Conservation (phyloP, 2,113 vertebrate genomes). For the Haemorhous mexicanus region DNA sequence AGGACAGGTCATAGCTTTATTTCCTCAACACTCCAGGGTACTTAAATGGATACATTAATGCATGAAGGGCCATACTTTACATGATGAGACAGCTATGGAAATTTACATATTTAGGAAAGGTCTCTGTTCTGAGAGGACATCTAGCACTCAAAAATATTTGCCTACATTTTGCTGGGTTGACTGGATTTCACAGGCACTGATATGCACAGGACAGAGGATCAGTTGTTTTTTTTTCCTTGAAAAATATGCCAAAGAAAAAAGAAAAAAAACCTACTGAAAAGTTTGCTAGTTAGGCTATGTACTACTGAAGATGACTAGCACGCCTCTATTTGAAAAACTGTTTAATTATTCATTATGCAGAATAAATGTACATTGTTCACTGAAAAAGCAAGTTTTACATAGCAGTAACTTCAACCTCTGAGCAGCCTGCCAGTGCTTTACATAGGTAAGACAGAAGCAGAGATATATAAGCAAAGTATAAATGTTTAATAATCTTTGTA, state of each 20-base stretch:
- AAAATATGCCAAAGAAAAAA: accelerated
- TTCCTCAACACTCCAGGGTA: not conserved
- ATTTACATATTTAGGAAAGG: not conserved
- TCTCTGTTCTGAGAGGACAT: not conserved
- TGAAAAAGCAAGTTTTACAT: not conserved
- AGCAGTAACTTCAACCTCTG: not conserved
- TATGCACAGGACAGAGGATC: not conserved
- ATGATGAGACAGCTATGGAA: not conserved
- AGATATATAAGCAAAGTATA: not conserved
- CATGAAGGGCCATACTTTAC: not conserved
- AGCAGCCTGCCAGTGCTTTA: not conserved
- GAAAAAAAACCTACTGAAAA: not conserved
- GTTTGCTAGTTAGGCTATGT: not conserved
- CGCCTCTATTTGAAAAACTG: not conserved
- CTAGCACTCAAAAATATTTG: not conserved
- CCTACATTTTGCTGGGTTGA: not conserved
- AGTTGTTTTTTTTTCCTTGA: not conserved
- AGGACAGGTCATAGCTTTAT: not conserved
- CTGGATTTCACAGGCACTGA: not conserved
- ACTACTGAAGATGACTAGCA: not conserved
- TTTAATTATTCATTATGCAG: not conserved
- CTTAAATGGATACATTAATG: not conserved
- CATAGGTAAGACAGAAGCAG: accelerated
- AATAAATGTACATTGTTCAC: not conserved
- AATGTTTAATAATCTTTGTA: not conserved